Evolutionary conservation across 2,888 invertebrate species (phyloP), one percentile per base, ranked within the genome.

Genomic region (Dexiosoma caninum): DNA sequence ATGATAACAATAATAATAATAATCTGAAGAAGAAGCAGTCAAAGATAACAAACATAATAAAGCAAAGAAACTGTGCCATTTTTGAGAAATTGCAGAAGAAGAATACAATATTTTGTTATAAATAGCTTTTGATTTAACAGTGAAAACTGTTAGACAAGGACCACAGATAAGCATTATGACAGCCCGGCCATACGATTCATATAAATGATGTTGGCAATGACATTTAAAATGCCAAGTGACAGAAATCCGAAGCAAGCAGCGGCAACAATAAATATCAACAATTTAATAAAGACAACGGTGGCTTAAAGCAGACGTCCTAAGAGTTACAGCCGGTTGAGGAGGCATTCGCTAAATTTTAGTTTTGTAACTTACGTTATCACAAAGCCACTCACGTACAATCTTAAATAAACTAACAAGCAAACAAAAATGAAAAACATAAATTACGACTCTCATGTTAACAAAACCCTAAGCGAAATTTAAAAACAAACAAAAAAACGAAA

Each of bases 111-210:
- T 9, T 14, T 14, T 64, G 57, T 64, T 32, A 57, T 46, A 49
- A 67, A 72, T 72, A 35, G 46, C 55, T 51, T 75, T 42, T 40
- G 64, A 42, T 21, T 27, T 21, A n/a, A 35, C 30, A 46, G n/a
- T 23, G 35, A 44, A 80, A 70, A 60, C 19, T 46, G 60, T 67
- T 64, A 62, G 35, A n/a, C 55, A 72, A 76, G 57, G 71, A 72
- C 71, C 76, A 62, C 71, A 67, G 80, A 67, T 76, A 80, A 80
- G 62, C 55, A 71, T 76, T 80, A 80, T 80, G 80, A 80, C 80
- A 80, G 27, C 16, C 60, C n/a, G 62, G 80, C 62, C 80, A 62
- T 32, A 71, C 67, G 80, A 62, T 67, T 69, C 55, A 67, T 53
- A 57, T 16, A 42, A 44, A 71, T 71, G 51, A 60, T 59, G 49